These are phyloP conservation scores for Novumbra hubbsi DNA, from an alignment of 2,797 vertebrate genomes.

Conservation along the genomic window DNA sequence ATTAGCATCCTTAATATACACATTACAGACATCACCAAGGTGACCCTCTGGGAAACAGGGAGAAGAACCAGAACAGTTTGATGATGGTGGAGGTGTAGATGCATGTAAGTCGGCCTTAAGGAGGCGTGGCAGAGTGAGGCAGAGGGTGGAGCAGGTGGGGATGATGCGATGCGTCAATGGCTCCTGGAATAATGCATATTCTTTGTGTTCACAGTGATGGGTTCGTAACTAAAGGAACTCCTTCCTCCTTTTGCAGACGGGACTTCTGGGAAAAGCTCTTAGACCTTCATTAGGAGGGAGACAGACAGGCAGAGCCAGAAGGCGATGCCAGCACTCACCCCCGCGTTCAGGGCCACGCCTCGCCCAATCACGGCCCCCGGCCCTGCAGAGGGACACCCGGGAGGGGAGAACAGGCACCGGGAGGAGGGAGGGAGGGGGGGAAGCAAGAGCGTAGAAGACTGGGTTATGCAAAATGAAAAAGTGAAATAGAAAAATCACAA, in stretches of 20 bases:
- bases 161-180: slow-evolving; percentile 76
- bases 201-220: slow-evolving; percentile 93
- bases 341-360: slow-evolving; percentile 55
- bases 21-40: slow-evolving; percentile 58
- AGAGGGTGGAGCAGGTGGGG: slow-evolving; percentile 21
- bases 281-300: slow-evolving; percentile 74
- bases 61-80: slow-evolving; percentile 13
- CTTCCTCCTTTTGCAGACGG: slow-evolving; percentile 51
- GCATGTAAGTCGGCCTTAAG: not conserved
- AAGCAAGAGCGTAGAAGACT: slow-evolving; percentile 22
- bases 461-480: slow-evolving; percentile 32
- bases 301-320: slow-evolving; percentile 68
- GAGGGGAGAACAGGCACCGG: not conserved
- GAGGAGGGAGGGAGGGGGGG: slow-evolving; percentile 1
- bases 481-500: slow-evolving; percentile 29
- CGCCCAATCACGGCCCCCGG: slow-evolving; percentile 73
- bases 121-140: not conserved
- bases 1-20: slow-evolving; percentile 59
- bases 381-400: slow-evolving; percentile 50
- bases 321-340: slow-evolving; percentile 55
- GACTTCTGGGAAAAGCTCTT: slow-evolving; percentile 50
- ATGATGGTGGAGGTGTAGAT: not conserved
- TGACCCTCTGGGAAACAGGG: slow-evolving; percentile 51
- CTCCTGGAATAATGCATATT: slow-evolving; percentile 92
- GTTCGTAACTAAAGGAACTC: slow-evolving; percentile 85